Evolutionary conservation across 2,113 vertebrate species (phyloP).

Genomic region (Corythornis madagascariensis): DNA sequence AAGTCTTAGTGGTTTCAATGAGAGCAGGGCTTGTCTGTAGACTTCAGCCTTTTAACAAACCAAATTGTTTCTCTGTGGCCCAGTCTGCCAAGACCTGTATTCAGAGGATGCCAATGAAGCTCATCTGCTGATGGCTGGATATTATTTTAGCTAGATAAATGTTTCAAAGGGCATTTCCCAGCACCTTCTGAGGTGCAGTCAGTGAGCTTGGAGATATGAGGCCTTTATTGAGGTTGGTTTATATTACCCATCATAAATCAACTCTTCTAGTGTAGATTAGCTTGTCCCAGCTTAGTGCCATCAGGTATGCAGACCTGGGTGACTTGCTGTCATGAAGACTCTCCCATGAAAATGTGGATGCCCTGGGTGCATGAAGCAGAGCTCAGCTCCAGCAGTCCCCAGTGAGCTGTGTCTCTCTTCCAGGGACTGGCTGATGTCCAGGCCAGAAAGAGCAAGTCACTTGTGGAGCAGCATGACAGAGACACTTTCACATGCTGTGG

Average conservation of each 20-base stretch:
- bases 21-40: not conserved
- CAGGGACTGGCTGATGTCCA: not conserved
- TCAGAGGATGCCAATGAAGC: not conserved
- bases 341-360: not conserved
- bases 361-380: accelerated
- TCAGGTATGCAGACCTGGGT: not conserved
- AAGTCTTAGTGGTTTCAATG: not conserved
- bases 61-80: not conserved
- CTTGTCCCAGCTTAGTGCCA: not conserved
- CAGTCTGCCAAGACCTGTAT: not conserved
- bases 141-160: conserved; percentile 12
- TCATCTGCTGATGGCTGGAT: not conserved
- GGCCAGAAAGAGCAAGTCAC: not conserved
- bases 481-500: not conserved
- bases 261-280: not conserved
- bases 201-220: not conserved
- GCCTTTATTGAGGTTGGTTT: not conserved
- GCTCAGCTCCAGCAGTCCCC: not conserved
- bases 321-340: not conserved
- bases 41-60: not conserved
- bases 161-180: conserved; percentile 20
- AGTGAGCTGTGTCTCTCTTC: not conserved
- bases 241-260: not conserved
- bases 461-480: not conserved
- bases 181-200: not conserved